Base-by-base conservation (phyloP, 1,140 invertebrate genomes). In the Brachionus rotundiformis region DNA sequence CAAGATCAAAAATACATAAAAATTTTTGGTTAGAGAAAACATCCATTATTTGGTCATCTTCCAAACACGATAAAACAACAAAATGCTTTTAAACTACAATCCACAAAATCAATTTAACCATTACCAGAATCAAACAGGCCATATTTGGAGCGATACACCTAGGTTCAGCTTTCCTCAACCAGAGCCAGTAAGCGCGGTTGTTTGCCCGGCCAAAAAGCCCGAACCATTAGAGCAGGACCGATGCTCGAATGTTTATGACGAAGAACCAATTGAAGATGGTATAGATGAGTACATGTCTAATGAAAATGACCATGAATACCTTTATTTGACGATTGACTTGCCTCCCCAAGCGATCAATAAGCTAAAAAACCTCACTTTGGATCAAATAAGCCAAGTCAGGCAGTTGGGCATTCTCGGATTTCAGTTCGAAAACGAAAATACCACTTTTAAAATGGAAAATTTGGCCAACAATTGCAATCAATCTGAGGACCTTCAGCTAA, bases 361-460 rank as follows among this genome's bases (percentile, higher is more conserved):
- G 29, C 39, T 73, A 3, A 73, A 41, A 73, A 44, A 25, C 25
- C 11, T 73, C 1, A 25, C 16, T 27, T 3, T 8, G 0, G 68
- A 73, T 8, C 68, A 73, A 73, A 11, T 47, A 16, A 73, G 44
- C 25, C 39, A 73, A 27, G 25, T 73, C 0, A 73, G 36, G 44
- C 33, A 73, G 11, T 2, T 73, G 1, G 68, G 68, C 19, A 73
- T 73, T 25, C 19, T 73, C 6, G 68, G 68, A 1, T 44, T 73
- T 44, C 68, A 73, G 10, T 73, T 73, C 23, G 36, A 73, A 47
- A 41, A 25, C 19, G 68, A 73, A 7, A 44, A 27, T n/a, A 44
- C 16, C 11, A 44, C 6, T 27, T 19, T 44, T 73, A 41, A n/a
- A 44, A 25, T 73, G 7, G 68, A 73, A 27, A 73, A 44, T 8